Evolutionary conservation across 1,140 invertebrate genomes (phyloP).

Genomic region (Xylocopa sonorina): DNA sequence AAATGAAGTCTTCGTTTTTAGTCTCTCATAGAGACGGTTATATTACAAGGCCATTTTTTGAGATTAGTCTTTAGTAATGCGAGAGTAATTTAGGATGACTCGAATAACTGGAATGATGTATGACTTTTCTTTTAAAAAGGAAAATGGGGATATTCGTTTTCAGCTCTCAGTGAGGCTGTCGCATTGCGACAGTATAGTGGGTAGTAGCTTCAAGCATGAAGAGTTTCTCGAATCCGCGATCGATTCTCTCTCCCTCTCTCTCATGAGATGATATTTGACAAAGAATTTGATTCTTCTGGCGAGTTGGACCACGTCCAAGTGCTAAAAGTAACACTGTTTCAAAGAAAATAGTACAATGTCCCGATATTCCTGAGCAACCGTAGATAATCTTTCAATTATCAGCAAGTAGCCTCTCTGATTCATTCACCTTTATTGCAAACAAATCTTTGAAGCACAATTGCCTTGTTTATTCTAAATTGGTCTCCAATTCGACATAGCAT

Average conservation of each 20-base stretch:
- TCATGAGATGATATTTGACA: conserved; percentile 4
- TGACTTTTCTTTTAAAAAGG: not conserved
- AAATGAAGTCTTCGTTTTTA: too few species aligned
- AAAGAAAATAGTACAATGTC: conserved; percentile 8
- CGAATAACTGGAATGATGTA: too few species aligned
- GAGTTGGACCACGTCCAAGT: not conserved
- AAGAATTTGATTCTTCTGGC: conserved; percentile 12
- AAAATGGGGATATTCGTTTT: not conserved
- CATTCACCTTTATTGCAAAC: not conserved
- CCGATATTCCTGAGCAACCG: too few species aligned
- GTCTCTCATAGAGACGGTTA: too few species aligned
- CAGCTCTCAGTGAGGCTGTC: not conserved
- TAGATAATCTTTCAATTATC: not conserved
- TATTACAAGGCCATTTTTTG: too few species aligned
- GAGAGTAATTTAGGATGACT: too few species aligned
- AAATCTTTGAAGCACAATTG: too few species aligned
- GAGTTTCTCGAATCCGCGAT: not conserved
- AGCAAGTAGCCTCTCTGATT: not conserved
- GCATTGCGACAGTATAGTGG: conserved; percentile 1
- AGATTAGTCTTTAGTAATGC: too few species aligned
- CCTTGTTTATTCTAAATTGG: too few species aligned
- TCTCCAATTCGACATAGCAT: not conserved
- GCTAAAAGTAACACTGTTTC: conserved; percentile 31
- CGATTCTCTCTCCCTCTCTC: not conserved
- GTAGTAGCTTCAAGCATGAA: not conserved